Conservation (phyloP, 1,140 invertebrate species). For the Pseudomyrmex dendroicus region DNA sequence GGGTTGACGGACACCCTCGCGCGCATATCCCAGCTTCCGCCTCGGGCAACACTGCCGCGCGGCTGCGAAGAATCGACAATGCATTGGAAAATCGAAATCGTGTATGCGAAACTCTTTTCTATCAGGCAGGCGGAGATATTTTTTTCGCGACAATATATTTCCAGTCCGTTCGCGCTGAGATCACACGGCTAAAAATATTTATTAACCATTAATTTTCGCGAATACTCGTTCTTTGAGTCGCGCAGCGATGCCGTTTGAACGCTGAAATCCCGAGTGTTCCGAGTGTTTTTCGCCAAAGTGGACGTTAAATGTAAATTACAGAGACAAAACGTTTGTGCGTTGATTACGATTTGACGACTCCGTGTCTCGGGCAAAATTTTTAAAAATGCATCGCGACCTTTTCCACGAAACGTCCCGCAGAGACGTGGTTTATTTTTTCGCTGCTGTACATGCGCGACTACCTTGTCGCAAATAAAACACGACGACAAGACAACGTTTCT, state of each 20-base stretch:
- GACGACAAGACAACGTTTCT: slow-evolving; percentile 24
- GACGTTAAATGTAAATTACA: slow-evolving; percentile 30
- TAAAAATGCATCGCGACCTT: slow-evolving; percentile 32
- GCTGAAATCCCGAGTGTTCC: neutral
- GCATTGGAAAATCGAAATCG: neutral
- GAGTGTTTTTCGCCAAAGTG: neutral
- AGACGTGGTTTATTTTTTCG: slow-evolving; percentile 42
- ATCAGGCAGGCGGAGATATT: too few relatives aligned
- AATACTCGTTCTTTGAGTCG: slow-evolving; percentile 7
- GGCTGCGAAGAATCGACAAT: slow-evolving; percentile 47
- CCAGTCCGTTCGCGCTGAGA: too few relatives aligned
- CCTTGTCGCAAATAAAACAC: slow-evolving; percentile 41
- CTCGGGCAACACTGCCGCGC: neutral
- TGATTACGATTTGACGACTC: slow-evolving; percentile 44
- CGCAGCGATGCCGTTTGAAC: neutral
- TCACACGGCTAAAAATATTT: too few relatives aligned
- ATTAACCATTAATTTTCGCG: neutral
- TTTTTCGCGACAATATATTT: too few relatives aligned
- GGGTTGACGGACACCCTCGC: slow-evolving; percentile 25
- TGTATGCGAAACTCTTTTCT: slow-evolving; percentile 15
- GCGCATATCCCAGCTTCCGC: slow-evolving; percentile 34
- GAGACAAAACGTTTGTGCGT: neutral
- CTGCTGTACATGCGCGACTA: neutral
- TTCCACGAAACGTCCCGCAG: neutral
- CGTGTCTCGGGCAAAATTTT: slow-evolving; percentile 1